Evolutionary conservation across 2,113 vertebrate genomes (phyloP), one percentile per base, ranked within the genome.

Genomic region (Cyprinus carpio): DNA sequence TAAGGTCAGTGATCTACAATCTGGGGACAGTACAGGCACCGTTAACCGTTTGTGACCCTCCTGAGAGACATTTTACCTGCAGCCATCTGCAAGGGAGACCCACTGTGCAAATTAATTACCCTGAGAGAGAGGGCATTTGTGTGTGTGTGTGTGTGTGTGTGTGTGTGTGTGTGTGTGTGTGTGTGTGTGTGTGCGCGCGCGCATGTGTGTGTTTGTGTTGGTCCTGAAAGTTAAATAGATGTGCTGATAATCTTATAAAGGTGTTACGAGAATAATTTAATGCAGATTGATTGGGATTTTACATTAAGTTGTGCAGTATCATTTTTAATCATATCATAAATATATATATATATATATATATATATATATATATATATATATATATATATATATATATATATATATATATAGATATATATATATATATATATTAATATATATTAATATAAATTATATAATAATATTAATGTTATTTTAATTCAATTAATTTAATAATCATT

Each of bases 1-100:
- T 89, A 88, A 92, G 92, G 93, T 93, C 93, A 92, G 86, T 89
- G 91, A 86, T 90, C 85, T 88, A 89, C 89, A 90, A 54, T 90
- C 90, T 89, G 87, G 80, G 86, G 75, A 84, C 88, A 82, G 67
- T 60, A 60, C 65, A 56, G 62, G 51, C 67, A 49, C 80, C 34
- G 62, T 84, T 84, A 86, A 84, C 82, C 46, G 27, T 84, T 88
- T 84, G 82, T 29, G 65, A 71, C 64, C 86, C 62, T 40, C 81
- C 54, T 72, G 82, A 87, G 86, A 83, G 65, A 84, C 81, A 71
- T 87, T 82, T 60, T 84, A 84, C 51, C 87, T 86, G 72, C 31
- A 54, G 75, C 84, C 87, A 88, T 85, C 87, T 86, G 84, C 78
- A 85, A 79, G 23, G 67, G 54, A 80, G 67, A 83, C 81, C 81